Evolutionary conservation across 2,888 invertebrate species (phyloP), one percentile per base, ranked within the genome.

Genomic region (Arrhopalites spinosus): DNA sequence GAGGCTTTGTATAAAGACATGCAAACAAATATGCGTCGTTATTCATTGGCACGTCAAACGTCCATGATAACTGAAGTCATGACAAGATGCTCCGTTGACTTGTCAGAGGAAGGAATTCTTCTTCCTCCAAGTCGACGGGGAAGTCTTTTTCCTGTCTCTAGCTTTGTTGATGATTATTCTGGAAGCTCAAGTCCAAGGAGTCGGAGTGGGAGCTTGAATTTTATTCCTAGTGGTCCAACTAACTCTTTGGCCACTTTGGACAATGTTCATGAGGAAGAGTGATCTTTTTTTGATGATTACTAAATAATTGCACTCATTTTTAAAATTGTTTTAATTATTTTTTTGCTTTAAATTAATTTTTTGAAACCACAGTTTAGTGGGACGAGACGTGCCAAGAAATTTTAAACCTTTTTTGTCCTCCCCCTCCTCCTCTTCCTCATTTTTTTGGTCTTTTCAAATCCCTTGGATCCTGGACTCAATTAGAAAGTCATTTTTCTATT

Each of bases 111-210:
- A 20, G 79, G 78, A 8, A 71, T 73, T 27, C 67, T 81, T 15
- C 23, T 73, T 15, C 80, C 79, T 15, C 71, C 79, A 13, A 78
- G 80, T 78, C 73, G 82, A 17, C 36, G 78, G 67, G 82, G 82
- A 36, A 78, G 78, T 75, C 53, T 82, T n/a, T 82, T 80, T 75
- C 82, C 82, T 11, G 82, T 80, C 63, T 75, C 68, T 36, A 71
- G 66, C 25, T 82, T 81, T 73, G 74, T 80, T 63, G 82, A 82
- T 64, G 82, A 81, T 71, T 82, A 76, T 63, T 71, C 25, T 0
- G n/a, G 25, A 7, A 36, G 23, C 1, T n/a, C 67, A 1, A n/a
- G 3, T 47, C 29, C n/a, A 8, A 56, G 71, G 7, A 75, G 73
- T 73, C 63, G 77, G n/a, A 75, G 78, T 69, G 77, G 76, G 5